These are phyloP conservation scores for Aradophagus sp. DNA, from an alignment of 1,140 invertebrate species.

Conservation along the genomic window DNA sequence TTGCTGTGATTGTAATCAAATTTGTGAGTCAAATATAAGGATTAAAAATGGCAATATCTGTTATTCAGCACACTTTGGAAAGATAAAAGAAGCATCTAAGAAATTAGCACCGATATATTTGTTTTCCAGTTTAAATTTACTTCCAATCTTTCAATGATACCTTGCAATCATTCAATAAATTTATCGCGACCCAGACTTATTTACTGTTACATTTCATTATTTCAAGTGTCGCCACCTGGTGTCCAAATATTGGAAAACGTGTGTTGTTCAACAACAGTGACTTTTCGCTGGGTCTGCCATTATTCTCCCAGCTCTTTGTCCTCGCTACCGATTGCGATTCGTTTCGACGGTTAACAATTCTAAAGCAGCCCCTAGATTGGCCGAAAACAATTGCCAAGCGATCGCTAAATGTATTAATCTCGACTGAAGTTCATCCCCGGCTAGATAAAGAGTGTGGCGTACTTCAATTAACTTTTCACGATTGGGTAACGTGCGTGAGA, in stretches of 20 bases:
- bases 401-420: conserved; percentile 61
- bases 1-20: no score
- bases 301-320: not conserved
- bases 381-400: conserved; percentile 59
- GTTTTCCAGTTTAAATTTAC: not conserved
- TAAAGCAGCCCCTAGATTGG: conserved; percentile 8
- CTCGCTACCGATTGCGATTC: conserved; percentile 7
- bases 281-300: not conserved
- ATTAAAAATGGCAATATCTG: no score
- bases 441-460: conserved; percentile 42
- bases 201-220: not conserved
- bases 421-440: conserved; percentile 46
- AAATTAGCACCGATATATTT: no score
- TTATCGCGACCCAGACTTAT: not conserved
- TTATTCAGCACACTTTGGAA: no score
- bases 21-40: no score
- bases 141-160: not conserved
- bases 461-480: conserved; percentile 56
- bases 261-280: conserved; percentile 16
- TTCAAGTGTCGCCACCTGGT: conserved; percentile 27
- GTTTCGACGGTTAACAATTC: conserved; percentile 26
- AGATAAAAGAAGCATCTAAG: no score
- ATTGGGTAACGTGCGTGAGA: conserved; percentile 56
- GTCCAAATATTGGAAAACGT: conserved; percentile 27
- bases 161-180: not conserved